Conservation (phyloP, 2,888 invertebrate genomes). For the Trissolcus brochymenae region DNA sequence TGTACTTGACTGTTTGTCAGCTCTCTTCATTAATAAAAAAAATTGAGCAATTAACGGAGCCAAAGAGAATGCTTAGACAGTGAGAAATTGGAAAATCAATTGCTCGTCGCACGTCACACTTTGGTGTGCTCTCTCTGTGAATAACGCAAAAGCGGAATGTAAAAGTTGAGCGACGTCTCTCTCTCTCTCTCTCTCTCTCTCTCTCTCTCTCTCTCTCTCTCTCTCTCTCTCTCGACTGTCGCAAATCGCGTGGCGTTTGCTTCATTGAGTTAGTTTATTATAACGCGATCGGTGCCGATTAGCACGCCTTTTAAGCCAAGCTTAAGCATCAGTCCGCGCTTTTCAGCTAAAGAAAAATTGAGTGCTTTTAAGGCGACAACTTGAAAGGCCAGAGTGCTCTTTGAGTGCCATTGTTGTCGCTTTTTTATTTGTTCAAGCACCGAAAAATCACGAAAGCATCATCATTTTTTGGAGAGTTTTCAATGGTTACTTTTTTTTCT, state of each 20-base stretch:
- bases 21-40: no score
- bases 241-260: conserved; percentile 15
- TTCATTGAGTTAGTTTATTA: conserved; percentile 43
- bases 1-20: no score
- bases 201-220: not conserved
- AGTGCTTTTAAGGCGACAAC: conserved; percentile 38
- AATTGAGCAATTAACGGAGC: conserved; percentile 26
- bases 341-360: conserved; percentile 28
- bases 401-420: conserved; percentile 33
- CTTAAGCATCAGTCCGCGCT: conserved; percentile 20
- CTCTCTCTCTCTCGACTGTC: conserved; percentile 9
- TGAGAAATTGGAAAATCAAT: conserved; percentile 38
- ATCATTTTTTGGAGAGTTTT: conserved; percentile 19
- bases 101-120: conserved; percentile 6
- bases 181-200: not conserved
- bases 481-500: not conserved
- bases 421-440: conserved; percentile 11
- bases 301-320: conserved; percentile 41
- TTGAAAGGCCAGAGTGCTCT: conserved; percentile 42
- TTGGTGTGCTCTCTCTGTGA: not conserved
- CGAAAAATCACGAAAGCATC: conserved; percentile 13
- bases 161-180: conserved; percentile 2
- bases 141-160: no score
- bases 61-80: conserved; percentile 25
- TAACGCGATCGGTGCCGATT: conserved; percentile 41